Evolutionary conservation across 2,888 invertebrate genomes (phyloP), one percentile per base, ranked within the genome.

Genomic region (Lasioglossum pauxillum): DNA sequence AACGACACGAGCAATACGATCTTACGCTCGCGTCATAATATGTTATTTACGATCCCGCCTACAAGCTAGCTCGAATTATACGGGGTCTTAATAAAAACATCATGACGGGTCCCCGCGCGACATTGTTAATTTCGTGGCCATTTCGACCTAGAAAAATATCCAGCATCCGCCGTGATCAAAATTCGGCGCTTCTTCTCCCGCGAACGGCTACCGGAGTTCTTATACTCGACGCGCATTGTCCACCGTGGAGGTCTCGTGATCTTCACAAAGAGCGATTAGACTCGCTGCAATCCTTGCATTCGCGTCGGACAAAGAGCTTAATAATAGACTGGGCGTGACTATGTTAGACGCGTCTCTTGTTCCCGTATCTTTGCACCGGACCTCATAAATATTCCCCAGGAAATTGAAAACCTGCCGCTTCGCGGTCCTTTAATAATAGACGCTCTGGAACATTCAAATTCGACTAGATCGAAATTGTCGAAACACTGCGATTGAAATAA

Each of bases 1-100:
- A 76, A 79, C 75, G 71, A 78, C 80, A 84, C 78, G 46, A 86
- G 75, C 85, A 85, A 81, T 49, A 75, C 53, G 74, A 75, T 75
- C 67, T 71, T 53, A 41, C 31, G 72, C 79, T 69, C 16, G 44
- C 74, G 69, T 77, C 83, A 75, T 82, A 67, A 69, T 46, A 44
- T 76, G 83, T 87, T 89, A 89, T 89, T 88, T 89, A 85, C 46
- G 80, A 81, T 81, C 53, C 60, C 75, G 53, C 44, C 53, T 77
- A 64, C 71, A 23, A 27, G 46, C 60, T 46, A 23, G 27, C 49
- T 46, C 7, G 41, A 19, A 38, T 69, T 41, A 57, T 72, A 76
- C 60, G 31, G 3, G 14, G n/a, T 44, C 23, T 71, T 23, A 38
- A 19, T 57, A 71, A n/a, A 71, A 71, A 23, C 23, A n/a, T n/a